phyloP scores from a whole-genome alignment of 2,888 invertebrate genomes.

The Augiades crinisus region DNA sequence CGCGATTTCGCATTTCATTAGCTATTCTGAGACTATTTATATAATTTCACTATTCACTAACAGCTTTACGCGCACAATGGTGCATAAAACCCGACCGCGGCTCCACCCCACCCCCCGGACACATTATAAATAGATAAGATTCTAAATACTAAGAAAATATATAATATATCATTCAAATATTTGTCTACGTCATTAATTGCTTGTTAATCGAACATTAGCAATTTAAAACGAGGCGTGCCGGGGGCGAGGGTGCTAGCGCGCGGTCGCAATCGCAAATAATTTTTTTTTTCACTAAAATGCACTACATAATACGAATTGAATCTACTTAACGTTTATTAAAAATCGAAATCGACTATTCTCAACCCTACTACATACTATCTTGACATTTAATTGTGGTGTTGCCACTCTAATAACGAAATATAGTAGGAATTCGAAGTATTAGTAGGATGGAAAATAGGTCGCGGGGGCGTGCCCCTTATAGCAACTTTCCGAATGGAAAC shows the following conservation, averaged over 20 bases:
- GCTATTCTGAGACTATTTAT: conserved; percentile 53
- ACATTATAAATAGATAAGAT: conserved; percentile 19
- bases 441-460: conserved; percentile 20
- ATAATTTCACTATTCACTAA: conserved; percentile 40
- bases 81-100: conserved; percentile 32
- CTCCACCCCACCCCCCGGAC: not conserved
- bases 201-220: conserved; percentile 48
- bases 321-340: conserved; percentile 61
- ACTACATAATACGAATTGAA: conserved; percentile 59
- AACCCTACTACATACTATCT: conserved; percentile 32
- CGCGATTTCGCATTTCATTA: conserved; percentile 46
- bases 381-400: conserved; percentile 26
- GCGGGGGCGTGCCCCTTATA: not conserved
- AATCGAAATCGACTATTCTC: conserved; percentile 35
- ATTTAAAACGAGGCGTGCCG: conserved; percentile 43
- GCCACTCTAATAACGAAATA: conserved; percentile 18
- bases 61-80: conserved; percentile 41
- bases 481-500: conserved; percentile 11
- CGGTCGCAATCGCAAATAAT: conserved; percentile 46
- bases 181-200: conserved; percentile 53
- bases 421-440: conserved; percentile 12
- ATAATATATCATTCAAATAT: conserved; percentile 46
- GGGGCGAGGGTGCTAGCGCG: conserved; percentile 28
- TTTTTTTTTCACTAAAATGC: conserved; percentile 52
- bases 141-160: conserved; percentile 61